Evolutionary conservation across 2,113 vertebrate species (phyloP), one percentile per base, ranked within the genome.

Genomic region (Prionailurus viverrinus): DNA sequence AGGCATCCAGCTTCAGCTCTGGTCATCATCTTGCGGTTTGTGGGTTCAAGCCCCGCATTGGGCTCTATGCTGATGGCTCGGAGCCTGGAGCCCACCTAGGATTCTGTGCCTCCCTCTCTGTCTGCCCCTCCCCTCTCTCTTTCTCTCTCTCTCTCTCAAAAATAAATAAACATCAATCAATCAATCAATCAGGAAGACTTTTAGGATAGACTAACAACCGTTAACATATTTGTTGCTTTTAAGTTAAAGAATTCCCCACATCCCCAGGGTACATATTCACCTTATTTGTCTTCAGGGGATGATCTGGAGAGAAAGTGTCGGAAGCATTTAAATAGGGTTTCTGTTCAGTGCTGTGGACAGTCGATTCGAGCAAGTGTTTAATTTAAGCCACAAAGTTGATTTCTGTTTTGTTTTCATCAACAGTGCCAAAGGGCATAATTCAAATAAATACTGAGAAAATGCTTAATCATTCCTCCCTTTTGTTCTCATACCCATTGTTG

Each of bases 381-480:
- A 81, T 85, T 88, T 79, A 95, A 96, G 31, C 61, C 55, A 68
- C 58, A 33, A n/a, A 66, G 73, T 93, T 85, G 71, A 68, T 85
- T 61, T 95, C 74, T 95, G 65, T 71, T 86, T 48, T 68, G 53
- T 90, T 95, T 97, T 90, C 48, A 69, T 65, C 78, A 87, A 81
- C 41, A 78, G 65, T 85, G 63, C 87, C 78, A 73, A 61, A 73
- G 69, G 92, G 69, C 86, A 92, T 41, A 51, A 74, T 89, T 91
- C 91, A 95, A 84, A 92, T 27, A 65, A 90, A 61, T 33, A 25
- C n/a, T 78, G 76, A 90, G 66, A 92, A 95, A 93, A 86, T 66
- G 51, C 71, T 78, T 95, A 80, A 89, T 97, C 82, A 81, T 85
- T 96, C 92, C 58, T 92, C 58, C 80, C 53, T 95, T 91, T 97